Evolutionary conservation across 2,113 vertebrate genomes (phyloP), one percentile per base, ranked within the genome.

Genomic region (Cynoglossus semilaevis): DNA sequence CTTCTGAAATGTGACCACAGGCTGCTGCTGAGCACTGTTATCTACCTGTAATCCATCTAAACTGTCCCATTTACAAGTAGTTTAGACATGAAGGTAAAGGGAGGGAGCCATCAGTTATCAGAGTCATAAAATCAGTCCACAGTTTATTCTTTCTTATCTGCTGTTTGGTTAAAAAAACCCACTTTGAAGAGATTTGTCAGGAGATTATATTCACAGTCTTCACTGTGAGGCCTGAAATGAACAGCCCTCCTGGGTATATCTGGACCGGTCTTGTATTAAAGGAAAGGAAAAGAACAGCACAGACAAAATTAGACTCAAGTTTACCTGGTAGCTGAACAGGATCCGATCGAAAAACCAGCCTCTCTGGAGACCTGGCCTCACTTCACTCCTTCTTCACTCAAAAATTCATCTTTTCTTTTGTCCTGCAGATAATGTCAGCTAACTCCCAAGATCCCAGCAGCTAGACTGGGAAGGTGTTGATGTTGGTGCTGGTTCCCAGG

Each of bases 271-370:
- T 3, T 8, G 8, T 41, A 42, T 3, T 7, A 12, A 40, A 40
- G 14, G 38, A 13, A 5, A 13, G 11, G 10, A 13, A 41, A 4
- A 41, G 14, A 13, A 2, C 2, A 38, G 36, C 36, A 38, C 8
- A 38, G 36, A 38, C 36, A 9, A 42, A 12, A 64, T 43, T 12
- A 71, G 56, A 54, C 50, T 65, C 34, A 5, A 35, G 17, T 55
- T 76, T 85, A 85, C 83, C 83, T 80, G 63, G 41, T 50, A 9
- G 18, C 22, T 57, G 67, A 42, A 38, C 41, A 69, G 54, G 68
- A 36, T 70, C 41, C 55, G 58, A 9, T 13, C 47, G 54, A 63
- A 66, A 41, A 54, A 41, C 58, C 13, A 41, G 42, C 51, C 9
- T 62, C 14, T 58, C 19, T 43, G 52, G 1, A 16, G 29, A 43